phyloP scores from a whole-genome alignment of 1,140 invertebrate genomes.

The Battus philenor region DNA sequence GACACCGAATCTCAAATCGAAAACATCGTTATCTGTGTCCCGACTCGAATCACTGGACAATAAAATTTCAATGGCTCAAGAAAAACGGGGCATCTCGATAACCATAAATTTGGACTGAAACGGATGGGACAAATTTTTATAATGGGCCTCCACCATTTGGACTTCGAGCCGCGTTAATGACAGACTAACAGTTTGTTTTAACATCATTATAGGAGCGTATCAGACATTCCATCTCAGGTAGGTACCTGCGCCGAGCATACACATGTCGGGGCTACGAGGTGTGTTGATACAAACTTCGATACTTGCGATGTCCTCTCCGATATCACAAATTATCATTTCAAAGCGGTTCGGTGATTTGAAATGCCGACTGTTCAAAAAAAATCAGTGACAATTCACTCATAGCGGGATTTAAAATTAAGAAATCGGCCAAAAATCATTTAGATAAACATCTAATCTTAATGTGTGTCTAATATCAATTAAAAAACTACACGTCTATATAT shows the following conservation, averaged over 20 bases:
- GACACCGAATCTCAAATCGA: constrained; percentile 44
- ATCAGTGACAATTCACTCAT: constrained; percentile 6
- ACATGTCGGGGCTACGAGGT: constrained; percentile 42
- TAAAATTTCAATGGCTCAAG: constrained; percentile 68
- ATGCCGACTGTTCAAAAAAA: too few relatives aligned
- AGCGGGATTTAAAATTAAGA: neutral
- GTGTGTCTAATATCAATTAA: too few relatives aligned
- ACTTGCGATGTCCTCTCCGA: constrained; percentile 19
- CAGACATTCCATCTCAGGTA: constrained; percentile 69
- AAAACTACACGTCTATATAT: too few relatives aligned
- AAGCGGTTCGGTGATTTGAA: constrained; percentile 2
- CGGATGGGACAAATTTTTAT: constrained; percentile 76
- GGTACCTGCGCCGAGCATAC: constrained; percentile 43
- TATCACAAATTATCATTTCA: constrained; percentile 19
- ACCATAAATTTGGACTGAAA: constrained; percentile 71
- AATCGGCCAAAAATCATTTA: too few relatives aligned
- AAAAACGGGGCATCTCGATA: constrained; percentile 69
- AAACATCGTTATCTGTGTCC: constrained; percentile 70
- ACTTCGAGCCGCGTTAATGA: constrained; percentile 66
- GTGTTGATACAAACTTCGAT: constrained; percentile 38
- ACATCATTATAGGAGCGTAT: constrained; percentile 74
- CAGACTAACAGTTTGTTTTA: constrained; percentile 74
- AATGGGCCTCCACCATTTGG: constrained; percentile 71
- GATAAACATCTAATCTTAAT: too few relatives aligned
- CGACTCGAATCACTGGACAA: constrained; percentile 68